These are phyloP conservation scores for Chascanopsetta lugubris DNA, from an alignment of 2,113 vertebrate species.

Conservation along the genomic window DNA sequence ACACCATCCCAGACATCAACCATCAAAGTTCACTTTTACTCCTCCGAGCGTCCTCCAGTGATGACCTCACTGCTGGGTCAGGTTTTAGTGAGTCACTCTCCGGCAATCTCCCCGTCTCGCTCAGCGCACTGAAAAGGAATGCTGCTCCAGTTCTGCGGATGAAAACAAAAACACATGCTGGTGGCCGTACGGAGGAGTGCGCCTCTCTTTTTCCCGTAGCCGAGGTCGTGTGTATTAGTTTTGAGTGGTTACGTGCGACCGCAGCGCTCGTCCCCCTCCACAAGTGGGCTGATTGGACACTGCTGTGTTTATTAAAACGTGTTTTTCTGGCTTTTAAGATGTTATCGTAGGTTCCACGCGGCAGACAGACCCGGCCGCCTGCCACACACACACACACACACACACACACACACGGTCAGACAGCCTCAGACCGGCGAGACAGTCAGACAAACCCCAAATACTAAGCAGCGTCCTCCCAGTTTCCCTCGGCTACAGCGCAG, in stretches of 20 bases:
- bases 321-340: not conserved
- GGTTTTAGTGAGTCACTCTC: conserved; percentile 74
- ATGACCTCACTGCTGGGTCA: conserved; percentile 71
- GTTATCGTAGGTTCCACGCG: conserved; percentile 16
- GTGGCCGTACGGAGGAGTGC: conserved; percentile 36
- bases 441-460: conserved; percentile 62
- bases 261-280: not conserved
- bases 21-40: conserved; percentile 67
- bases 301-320: conserved; percentile 1
- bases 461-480: conserved; percentile 54
- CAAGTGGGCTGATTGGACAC: not conserved
- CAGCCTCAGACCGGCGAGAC: conserved; percentile 54
- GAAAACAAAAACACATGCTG: conserved; percentile 77
- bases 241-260: conserved; percentile 3
- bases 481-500: conserved; percentile 53
- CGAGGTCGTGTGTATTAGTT: conserved; percentile 44
- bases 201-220: conserved; percentile 38
- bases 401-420: conserved; percentile 16
- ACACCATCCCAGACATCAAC: conserved; percentile 68
- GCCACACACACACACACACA: conserved; percentile 19
- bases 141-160: conserved; percentile 57
- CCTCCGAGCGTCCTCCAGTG: conserved; percentile 60
- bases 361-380: conserved; percentile 17
- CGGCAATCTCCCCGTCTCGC: conserved; percentile 70
- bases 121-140: conserved; percentile 70